Evolutionary conservation across 1,140 invertebrate genomes (phyloP).

Genomic region (Zaprionus camerounensis): DNA sequence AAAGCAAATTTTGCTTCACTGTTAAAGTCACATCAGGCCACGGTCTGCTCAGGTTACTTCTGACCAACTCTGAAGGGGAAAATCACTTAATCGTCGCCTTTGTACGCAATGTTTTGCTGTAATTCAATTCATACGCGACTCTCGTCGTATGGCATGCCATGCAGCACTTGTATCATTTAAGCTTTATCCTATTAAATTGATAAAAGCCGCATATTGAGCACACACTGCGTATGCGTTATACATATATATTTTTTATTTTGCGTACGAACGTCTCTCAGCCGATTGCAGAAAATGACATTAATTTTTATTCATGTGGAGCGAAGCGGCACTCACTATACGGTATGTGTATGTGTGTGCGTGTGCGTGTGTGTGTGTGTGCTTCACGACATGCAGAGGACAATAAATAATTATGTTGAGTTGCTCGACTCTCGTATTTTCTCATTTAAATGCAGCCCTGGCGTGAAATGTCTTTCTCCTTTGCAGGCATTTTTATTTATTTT

Average conservation of each 20-base stretch:
- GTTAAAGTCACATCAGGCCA: too few relatives aligned
- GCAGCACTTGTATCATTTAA: constrained; percentile 1
- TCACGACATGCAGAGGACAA: constrained; percentile 30
- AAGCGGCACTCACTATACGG: constrained; percentile 1
- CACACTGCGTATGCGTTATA: constrained; percentile 29
- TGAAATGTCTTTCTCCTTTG: constrained; percentile 23
- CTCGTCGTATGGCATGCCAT: neutral
- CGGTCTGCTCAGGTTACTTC: too few relatives aligned
- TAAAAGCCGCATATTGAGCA: constrained; percentile 44
- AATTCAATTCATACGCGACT: constrained; percentile 52
- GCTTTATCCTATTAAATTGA: constrained; percentile 56
- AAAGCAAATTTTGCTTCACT: too few relatives aligned
- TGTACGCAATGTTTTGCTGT: constrained; percentile 56
- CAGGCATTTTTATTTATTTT: neutral
- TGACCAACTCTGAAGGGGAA: too few relatives aligned
- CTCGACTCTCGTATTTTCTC: constrained; percentile 35
- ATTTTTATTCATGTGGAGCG: constrained; percentile 49
- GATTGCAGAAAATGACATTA: constrained; percentile 48
- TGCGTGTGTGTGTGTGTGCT: constrained; percentile 10
- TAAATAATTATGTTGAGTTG: constrained; percentile 59
- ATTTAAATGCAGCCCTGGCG: constrained; percentile 53
- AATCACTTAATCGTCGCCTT: constrained; percentile 32
- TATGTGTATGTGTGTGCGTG: constrained; percentile 2
- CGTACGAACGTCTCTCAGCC: constrained; percentile 13
- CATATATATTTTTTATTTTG: constrained; percentile 13